Evolutionary conservation across 1,140 invertebrate species (phyloP).

Genomic region (Ericerus pela): DNA sequence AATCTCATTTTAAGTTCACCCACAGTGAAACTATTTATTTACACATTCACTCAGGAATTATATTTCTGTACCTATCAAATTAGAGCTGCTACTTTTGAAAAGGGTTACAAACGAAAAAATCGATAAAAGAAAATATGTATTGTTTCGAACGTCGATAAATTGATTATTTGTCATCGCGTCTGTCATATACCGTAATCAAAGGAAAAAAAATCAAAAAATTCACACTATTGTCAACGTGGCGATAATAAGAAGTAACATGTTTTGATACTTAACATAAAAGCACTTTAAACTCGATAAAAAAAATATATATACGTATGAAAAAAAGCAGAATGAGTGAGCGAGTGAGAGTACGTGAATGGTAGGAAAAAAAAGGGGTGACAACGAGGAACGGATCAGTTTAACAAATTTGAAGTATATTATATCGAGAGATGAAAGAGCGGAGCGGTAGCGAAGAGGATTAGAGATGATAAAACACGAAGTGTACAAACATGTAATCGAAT

Average conservation of each 20-base stretch:
- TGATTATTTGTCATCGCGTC: too few species aligned
- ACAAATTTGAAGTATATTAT: conserved; percentile 12
- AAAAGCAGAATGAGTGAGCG: neutral
- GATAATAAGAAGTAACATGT: conserved; percentile 10
- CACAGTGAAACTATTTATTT: too few species aligned
- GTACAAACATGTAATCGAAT: conserved; percentile 22
- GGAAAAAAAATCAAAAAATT: conserved; percentile 1
- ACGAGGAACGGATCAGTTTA: conserved; percentile 2
- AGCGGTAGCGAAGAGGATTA: conserved; percentile 3
- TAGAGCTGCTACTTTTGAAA: too few species aligned
- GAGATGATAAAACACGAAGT: conserved; percentile 12
- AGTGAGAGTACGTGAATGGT: conserved; percentile 25
- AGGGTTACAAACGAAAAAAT: too few species aligned
- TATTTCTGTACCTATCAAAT: too few species aligned
- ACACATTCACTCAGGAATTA: too few species aligned
- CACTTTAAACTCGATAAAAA: conserved; percentile 4
- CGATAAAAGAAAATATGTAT: too few species aligned
- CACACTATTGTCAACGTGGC: conserved; percentile 1
- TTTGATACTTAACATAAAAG: conserved; percentile 12
- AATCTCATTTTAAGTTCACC: too few species aligned
- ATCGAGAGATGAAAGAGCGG: neutral
- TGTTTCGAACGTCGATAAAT: too few species aligned
- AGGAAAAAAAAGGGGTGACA: conserved; percentile 8
- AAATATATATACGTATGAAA: neutral
- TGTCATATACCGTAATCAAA: too few species aligned